Percentiles rank a stretch among this genome's conserved stretches.
phyloP scores from a whole-genome alignment of 2,113 vertebrate species.

The Plectropomus leopardus region DNA sequence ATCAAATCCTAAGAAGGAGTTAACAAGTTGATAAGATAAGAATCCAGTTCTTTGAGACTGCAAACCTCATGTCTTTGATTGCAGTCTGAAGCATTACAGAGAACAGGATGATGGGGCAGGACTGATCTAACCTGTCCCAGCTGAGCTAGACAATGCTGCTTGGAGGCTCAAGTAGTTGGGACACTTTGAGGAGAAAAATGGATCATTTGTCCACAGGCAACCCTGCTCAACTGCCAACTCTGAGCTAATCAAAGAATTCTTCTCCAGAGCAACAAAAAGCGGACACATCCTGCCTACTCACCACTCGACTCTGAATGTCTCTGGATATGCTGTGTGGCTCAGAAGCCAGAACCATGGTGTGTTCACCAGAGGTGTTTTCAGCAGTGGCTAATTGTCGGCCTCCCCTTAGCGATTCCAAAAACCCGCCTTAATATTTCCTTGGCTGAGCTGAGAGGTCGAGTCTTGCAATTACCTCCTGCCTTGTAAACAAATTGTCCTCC shows the following conservation, averaged over 20 bases:
- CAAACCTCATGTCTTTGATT: neutral
- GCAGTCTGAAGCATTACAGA: neutral
- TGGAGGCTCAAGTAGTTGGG: neutral
- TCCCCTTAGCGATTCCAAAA: conserved; percentile 55
- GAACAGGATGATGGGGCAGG: neutral
- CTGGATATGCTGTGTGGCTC: conserved; percentile 15
- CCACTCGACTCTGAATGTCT: neutral
- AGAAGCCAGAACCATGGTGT: neutral
- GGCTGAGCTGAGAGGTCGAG: conserved; percentile 60
- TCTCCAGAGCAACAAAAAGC: conserved; percentile 25
- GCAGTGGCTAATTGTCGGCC: conserved; percentile 67
- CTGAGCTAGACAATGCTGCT: conserved; percentile 3
- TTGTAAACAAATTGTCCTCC: conserved; percentile 80
- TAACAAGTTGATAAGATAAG: neutral
- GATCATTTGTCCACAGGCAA: conserved; percentile 38
- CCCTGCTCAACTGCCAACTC: conserved; percentile 31
- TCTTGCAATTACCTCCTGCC: conserved; percentile 71
- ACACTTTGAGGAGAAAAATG: conserved; percentile 38
- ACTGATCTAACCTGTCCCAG: conserved; percentile 7
- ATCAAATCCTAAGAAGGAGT: conserved; percentile 8
- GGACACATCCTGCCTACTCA: neutral
- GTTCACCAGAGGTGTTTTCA: conserved; percentile 54
- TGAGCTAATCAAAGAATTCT: conserved; percentile 57
- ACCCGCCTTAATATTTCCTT: conserved; percentile 63
- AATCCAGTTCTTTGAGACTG: conserved; percentile 10